phyloP scores from a whole-genome alignment of 2,113 vertebrate genomes.

The Ictalurus punctatus region DNA sequence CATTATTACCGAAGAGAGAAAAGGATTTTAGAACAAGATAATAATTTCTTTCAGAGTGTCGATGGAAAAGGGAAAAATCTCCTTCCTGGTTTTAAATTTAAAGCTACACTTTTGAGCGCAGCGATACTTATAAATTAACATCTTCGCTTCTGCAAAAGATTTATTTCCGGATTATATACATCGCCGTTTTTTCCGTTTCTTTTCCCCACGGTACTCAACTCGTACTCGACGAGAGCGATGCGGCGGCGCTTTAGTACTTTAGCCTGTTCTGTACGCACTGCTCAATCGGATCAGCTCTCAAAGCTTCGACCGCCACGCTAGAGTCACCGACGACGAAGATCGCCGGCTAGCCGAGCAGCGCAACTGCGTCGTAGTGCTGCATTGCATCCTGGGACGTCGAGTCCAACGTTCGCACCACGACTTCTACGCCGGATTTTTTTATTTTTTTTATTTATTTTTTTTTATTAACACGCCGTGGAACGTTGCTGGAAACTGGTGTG shows the following conservation, averaged over 20 bases:
- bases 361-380: background rate
- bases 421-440: background rate
- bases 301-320: background rate
- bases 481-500: background rate
- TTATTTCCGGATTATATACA: background rate
- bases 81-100: background rate
- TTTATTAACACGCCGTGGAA: background rate
- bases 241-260: background rate
- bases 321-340: too few relatives aligned
- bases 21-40: background rate
- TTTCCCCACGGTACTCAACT: background rate
- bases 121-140: too few relatives aligned
- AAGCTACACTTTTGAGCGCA: background rate
- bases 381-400: background rate
- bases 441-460: background rate
- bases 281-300: background rate
- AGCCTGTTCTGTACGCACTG: background rate
- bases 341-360: background rate
- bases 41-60: background rate
- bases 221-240: background rate
- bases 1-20: constrained; percentile 41
- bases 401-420: background rate
- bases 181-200: too few relatives aligned
- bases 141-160: background rate
- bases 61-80: constrained; percentile 4